phyloP scores from a whole-genome alignment of 2,888 invertebrate species.

The Operophtera brumata region DNA sequence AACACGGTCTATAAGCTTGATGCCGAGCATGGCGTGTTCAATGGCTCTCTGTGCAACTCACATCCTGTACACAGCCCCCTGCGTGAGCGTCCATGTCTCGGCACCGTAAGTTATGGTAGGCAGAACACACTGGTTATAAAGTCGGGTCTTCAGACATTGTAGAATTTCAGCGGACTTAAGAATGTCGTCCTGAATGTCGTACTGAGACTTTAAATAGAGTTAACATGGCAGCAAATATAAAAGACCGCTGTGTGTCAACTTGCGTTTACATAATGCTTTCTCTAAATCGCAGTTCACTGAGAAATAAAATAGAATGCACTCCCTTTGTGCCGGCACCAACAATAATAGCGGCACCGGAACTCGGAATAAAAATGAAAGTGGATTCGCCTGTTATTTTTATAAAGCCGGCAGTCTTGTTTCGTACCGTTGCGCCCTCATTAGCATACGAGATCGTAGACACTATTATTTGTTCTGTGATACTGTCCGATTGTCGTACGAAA shows the following conservation, averaged over 20 bases:
- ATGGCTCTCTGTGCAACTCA: no score
- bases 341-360: slow-evolving; percentile 72
- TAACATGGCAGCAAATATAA: background rate
- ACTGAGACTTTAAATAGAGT: no score
- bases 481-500: slow-evolving; percentile 39
- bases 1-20: no score
- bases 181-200: no score
- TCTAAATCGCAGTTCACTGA: slow-evolving; percentile 39
- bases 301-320: slow-evolving; percentile 57
- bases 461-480: slow-evolving; percentile 22
- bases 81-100: no score
- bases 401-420: slow-evolving; percentile 73
- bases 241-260: slow-evolving; percentile 1
- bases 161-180: no score
- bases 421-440: slow-evolving; percentile 61
- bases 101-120: no score
- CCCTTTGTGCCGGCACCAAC: slow-evolving; percentile 55
- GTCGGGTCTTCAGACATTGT: no score
- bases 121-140: no score
- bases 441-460: slow-evolving; percentile 46
- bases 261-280: slow-evolving; percentile 26
- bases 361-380: slow-evolving; percentile 77
- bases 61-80: no score
- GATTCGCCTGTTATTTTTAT: slow-evolving; percentile 75
- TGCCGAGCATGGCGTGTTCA: no score